Base-by-base conservation (phyloP, 2,888 invertebrate species). In the Dolichopus griseipennis region DNA sequence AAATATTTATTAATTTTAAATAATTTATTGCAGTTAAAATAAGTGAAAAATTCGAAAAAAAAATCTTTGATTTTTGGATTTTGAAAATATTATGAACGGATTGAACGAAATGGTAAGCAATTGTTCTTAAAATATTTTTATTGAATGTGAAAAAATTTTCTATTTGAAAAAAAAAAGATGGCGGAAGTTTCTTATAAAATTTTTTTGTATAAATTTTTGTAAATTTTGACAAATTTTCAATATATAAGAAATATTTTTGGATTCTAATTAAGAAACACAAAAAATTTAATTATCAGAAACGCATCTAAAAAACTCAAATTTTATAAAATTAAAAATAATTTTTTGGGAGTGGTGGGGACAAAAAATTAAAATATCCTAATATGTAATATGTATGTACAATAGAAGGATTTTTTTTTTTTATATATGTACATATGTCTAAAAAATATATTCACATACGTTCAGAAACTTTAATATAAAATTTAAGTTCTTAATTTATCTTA, bases 1-100 rank as follows among this genome's bases (percentile, higher is more conserved):
- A 52, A 52, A 52, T 18, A 52, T 52, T n/a, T 12, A 12, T 52
- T 12, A 52, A 52, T 18, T 52, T 18, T 12, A 52, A 52, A 52
- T n/a, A 52, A 52, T 18, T 52, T 52, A 6, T 52, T 52, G 15
- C n/a, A 52, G n/a, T 52, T 52, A 15, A 52, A 52, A 52, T 52
- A 52, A 52, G 52, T 52, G 8, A 18, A 52, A 52, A 18, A 52
- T 52, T 18, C 9, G 52, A 52, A 18, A 52, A 52, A 18, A 18
- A 52, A 52, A 52, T n/a, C 12, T 18, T 52, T 12, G 9, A 18
- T 52, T 2, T 52, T 52, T 52, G n/a, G 18, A 18, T 18, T 52
- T 18, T 63, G 18, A 63, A 27, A 63, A 63, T 63, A 63, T 63
- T 63, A 63, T 63, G 63, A 63, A 63, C 63, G 63, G 63, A 63